Base-by-base conservation (phyloP, 1,140 invertebrate genomes). In the Hyphantria cunea region DNA sequence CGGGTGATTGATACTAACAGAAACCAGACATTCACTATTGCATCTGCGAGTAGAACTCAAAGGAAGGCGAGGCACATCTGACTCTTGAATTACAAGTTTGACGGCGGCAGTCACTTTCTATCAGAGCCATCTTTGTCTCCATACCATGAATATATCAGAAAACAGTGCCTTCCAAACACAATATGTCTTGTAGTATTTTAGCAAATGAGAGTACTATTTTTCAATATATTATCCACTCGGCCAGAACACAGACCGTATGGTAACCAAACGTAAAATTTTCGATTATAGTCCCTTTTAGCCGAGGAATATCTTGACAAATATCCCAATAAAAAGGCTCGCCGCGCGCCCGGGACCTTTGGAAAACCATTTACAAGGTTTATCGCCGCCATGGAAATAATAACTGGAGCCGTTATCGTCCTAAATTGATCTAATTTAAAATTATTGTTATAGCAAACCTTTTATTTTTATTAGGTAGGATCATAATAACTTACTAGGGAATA, bases 341-440 rank as follows among this genome's bases (percentile, higher is more conserved):
- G 77, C 78, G 65, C 83, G 61, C 70, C 77, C 78, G 74, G 78
- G 76, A 78, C 84, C 78, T 87, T 89, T 83, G 84, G 82, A 87
- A 89, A 89, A 85, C 86, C 84, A 87, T 89, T 89, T 85, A 86
- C 82, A 84, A 87, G 82, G 74, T 89, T 89, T 89, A 89, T 89
- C 80, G 86, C 53, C 74, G 82, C 84, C 75, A 87, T 87, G 84
- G 82, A 87, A 89, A 89, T 87, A 89, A 89, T 89, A 86, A 84
- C 83, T 81, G 78, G 72, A 74, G 82, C 84, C 81, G 82, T 86
- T 86, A 89, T 87, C 82, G 79, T 82, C 77, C 84, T 82, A 87
- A 89, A 89, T 89, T 84, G 85, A 82, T 86, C 81, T 88, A 82
- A 88, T 88, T 85, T 82, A 84, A 85, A 88, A 85, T 86, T 86